These are phyloP conservation scores for Siphlonurus alternatus DNA, from an alignment of 2,888 invertebrate genomes.

Conservation along the genomic window DNA sequence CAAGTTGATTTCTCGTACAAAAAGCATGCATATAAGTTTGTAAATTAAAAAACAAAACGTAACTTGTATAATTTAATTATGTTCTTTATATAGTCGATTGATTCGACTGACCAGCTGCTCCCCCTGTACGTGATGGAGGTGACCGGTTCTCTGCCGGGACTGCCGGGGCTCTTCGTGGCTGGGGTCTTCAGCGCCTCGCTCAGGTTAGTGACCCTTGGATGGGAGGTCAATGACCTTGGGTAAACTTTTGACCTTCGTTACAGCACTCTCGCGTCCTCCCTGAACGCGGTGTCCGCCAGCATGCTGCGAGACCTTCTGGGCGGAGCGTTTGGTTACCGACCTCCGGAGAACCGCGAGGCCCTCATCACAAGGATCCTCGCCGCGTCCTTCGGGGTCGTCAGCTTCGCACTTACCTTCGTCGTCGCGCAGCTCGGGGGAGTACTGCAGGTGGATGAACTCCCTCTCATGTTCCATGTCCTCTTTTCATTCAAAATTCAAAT, in stretches of 20 bases:
- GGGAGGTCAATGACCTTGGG: too few species aligned
- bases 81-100: constrained; percentile 31
- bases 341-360: constrained; percentile 62
- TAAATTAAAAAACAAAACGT: too few species aligned
- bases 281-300: constrained; percentile 84
- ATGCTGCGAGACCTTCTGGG: constrained; percentile 74
- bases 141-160: constrained; percentile 53
- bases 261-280: constrained; percentile 88
- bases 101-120: constrained; percentile 61
- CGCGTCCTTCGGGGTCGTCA: constrained; percentile 50
- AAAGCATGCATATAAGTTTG: too few species aligned
- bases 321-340: constrained; percentile 48
- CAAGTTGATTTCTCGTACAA: too few species aligned
- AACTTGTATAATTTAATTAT: too few species aligned
- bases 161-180: constrained; percentile 87
- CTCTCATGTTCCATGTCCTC: too few species aligned
- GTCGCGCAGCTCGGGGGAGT: constrained; percentile 78
- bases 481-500: too few species aligned
- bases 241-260: too few species aligned
- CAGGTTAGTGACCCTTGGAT: too few species aligned
- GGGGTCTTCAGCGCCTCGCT: constrained; percentile 92
- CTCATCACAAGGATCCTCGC: constrained; percentile 49
- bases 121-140: constrained; percentile 80
- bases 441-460: constrained; percentile 45
- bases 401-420: constrained; percentile 66